phyloP scores from a whole-genome alignment of 1,140 invertebrate species.

The Caerostris extrusa region DNA sequence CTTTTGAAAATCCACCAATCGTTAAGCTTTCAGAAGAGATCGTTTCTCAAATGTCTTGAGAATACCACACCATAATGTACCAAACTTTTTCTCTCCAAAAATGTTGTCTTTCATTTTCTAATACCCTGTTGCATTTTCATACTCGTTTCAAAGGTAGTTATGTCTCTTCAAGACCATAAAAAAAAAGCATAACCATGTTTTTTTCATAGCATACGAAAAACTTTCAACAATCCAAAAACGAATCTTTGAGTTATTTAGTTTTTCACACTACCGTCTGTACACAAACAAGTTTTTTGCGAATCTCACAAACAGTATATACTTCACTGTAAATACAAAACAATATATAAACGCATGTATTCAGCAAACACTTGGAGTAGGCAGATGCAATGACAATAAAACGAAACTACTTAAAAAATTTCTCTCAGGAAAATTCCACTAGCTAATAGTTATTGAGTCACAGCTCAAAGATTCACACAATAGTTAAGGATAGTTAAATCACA shows the following conservation, averaged over 20 bases:
- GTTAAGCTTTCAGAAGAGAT: too few relatives aligned
- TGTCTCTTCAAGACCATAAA: too few relatives aligned
- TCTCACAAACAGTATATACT: neutral
- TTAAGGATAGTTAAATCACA: neutral
- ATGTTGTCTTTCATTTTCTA: too few relatives aligned
- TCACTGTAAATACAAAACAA: slow-evolving; percentile 31
- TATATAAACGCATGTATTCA: slow-evolving; percentile 27
- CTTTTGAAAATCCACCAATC: too few relatives aligned
- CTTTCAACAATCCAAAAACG: neutral
- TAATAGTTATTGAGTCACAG: neutral
- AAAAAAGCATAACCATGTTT: too few relatives aligned
- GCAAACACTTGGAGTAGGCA: slow-evolving; percentile 4
- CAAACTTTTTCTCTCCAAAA: too few relatives aligned
- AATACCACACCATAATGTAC: too few relatives aligned
- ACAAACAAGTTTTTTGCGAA: slow-evolving; percentile 21
- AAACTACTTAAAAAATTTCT: slow-evolving; percentile 42
- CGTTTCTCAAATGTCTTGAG: too few relatives aligned
- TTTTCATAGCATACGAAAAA: too few relatives aligned
- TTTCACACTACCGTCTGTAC: slow-evolving; percentile 28
- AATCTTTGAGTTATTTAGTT: neutral
- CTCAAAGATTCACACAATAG: neutral
- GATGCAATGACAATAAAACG: slow-evolving; percentile 54
- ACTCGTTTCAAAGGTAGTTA: too few relatives aligned
- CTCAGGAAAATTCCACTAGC: neutral
- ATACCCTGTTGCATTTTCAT: too few relatives aligned